Evolutionary conservation across 2,113 vertebrate genomes (phyloP).

Genomic region (mouse (Mus musculus)): DNA sequence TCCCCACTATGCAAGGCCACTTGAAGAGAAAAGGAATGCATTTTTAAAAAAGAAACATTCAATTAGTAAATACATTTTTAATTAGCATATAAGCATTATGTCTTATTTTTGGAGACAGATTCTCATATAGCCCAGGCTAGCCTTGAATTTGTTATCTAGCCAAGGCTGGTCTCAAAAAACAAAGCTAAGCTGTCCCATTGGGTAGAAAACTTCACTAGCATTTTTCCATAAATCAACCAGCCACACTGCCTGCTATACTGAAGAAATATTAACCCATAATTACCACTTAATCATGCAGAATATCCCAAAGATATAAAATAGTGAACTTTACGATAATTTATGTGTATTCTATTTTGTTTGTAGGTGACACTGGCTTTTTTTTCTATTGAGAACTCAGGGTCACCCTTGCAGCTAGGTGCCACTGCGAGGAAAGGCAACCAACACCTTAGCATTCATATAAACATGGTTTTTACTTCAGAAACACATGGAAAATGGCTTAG

Average conservation of each 20-base stretch:
- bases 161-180: not conserved
- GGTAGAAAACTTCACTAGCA: not conserved
- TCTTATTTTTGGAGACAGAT: not conserved
- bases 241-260: too few species aligned
- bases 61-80: too few species aligned
- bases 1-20: not conserved
- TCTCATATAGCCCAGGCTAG: not conserved
- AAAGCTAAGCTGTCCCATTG: not conserved
- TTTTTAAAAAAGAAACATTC: not conserved
- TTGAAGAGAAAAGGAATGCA: not conserved
- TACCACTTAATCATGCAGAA: not conserved
- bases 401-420: not conserved
- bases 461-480: constrained; percentile 13
- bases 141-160: not conserved
- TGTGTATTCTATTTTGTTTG: not conserved
- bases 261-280: not conserved
- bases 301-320: not conserved
- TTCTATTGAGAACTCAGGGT: not conserved
- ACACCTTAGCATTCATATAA: not conserved
- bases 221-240: not conserved
- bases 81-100: not conserved
- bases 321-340: not conserved
- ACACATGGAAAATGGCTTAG: not conserved
- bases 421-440: not conserved
- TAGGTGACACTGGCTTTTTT: not conserved